Conservation (phyloP, 2,113 vertebrate species). For the Ariopsis seemanni region DNA sequence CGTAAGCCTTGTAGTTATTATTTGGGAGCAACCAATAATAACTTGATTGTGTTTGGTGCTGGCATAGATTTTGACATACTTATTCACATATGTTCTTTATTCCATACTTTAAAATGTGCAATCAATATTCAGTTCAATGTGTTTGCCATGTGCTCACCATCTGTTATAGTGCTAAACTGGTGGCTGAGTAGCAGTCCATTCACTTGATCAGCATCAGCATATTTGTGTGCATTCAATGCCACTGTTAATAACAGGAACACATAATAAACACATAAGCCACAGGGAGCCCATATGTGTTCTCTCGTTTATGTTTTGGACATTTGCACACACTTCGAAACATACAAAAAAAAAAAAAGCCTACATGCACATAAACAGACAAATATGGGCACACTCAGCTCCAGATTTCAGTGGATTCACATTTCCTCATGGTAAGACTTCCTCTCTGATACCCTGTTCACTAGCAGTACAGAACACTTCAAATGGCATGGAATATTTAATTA, state of each 20-base stretch:
- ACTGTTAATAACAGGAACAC: neutral
- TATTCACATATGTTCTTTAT: slow-evolving; percentile 10
- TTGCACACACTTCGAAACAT: neutral
- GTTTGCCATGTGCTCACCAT: neutral
- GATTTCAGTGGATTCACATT: slow-evolving; percentile 13
- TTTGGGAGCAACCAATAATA: neutral
- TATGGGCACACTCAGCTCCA: neutral
- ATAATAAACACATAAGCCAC: neutral
- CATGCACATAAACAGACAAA: neutral
- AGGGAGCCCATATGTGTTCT: neutral
- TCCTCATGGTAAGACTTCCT: slow-evolving; percentile 18
- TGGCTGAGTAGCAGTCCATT: slow-evolving; percentile 3
- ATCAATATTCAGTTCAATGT: slow-evolving; percentile 19
- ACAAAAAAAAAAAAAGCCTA: neutral
- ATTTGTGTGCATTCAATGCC: neutral
- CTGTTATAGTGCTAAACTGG: slow-evolving; percentile 28
- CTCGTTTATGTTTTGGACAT: neutral
- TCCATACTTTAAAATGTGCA: neutral
- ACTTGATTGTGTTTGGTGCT: neutral
- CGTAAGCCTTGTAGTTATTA: neutral
- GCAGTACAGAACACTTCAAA: slow-evolving; percentile 30
- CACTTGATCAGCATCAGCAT: slow-evolving; percentile 2
- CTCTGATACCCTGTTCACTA: neutral
- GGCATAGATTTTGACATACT: neutral
- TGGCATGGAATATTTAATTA: slow-evolving; percentile 54